phyloP scores from a whole-genome alignment of 2,113 vertebrate genomes.

The Osmerus eperlanus region DNA sequence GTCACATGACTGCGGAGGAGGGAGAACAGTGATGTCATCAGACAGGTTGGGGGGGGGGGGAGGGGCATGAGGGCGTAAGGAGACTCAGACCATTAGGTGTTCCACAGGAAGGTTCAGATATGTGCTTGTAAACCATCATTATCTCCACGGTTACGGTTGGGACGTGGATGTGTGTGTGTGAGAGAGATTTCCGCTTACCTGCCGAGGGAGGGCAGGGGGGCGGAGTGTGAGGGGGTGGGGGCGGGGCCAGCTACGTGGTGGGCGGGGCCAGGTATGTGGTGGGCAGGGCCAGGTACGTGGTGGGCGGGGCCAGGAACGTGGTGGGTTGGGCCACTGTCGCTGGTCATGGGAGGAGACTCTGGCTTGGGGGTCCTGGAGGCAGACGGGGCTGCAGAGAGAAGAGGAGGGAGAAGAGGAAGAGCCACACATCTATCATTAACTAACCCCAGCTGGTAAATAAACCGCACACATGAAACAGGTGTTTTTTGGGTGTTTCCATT shows the following conservation, averaged over 20 bases:
- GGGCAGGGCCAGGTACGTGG: constrained; percentile 70
- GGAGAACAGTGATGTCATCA: neutral
- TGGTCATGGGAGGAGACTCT: constrained; percentile 74
- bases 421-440: neutral
- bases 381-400: constrained; percentile 66
- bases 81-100: constrained; percentile 9
- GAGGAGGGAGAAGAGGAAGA: neutral
- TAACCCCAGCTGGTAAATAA: too few species aligned
- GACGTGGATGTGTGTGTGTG: neutral
- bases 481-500: too few species aligned
- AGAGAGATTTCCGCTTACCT: constrained; percentile 69
- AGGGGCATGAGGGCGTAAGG: too few species aligned
- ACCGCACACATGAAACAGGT: too few species aligned
- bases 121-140: constrained; percentile 64
- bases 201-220: constrained; percentile 81
- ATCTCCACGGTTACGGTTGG: constrained; percentile 27
- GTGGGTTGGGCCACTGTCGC: constrained; percentile 66
- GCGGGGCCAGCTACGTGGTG: constrained; percentile 72
- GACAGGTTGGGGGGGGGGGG: neutral
- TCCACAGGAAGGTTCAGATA: constrained; percentile 37
- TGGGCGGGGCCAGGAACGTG: constrained; percentile 72
- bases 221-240: constrained; percentile 75
- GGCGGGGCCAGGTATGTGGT: constrained; percentile 71
- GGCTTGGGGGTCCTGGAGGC: constrained; percentile 70
- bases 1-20: constrained; percentile 68